A percentile compares a stretch with the other conserved stretches of the same genome.
Evolutionary conservation across 2,113 vertebrate species (phyloP).

Genomic region (Chlamydotis undulata): DNA sequence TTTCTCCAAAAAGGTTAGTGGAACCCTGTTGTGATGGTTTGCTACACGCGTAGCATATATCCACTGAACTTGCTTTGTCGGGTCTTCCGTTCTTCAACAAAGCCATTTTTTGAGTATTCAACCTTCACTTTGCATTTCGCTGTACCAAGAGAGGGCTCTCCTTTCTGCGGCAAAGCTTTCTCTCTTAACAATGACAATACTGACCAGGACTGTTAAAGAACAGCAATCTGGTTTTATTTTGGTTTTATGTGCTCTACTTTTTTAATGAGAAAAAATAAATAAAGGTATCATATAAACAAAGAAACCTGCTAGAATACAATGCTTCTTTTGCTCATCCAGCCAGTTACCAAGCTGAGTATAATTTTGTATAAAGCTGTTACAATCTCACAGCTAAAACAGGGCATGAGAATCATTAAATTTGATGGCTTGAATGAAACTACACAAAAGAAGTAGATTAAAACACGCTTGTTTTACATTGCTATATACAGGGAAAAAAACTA

Average conservation of each 20-base stretch:
- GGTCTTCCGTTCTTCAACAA: not conserved
- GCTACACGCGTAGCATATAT: not conserved
- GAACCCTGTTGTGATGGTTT: not conserved
- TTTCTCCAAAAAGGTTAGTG: not conserved
- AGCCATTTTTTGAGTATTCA: not conserved
- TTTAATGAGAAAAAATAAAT: not conserved
- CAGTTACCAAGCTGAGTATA: slow-evolving; percentile 17
- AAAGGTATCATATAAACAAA: not conserved
- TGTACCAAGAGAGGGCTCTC: not conserved
- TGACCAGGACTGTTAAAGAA: not conserved
- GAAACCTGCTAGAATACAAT: slow-evolving; percentile 2
- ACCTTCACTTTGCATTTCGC: not conserved
- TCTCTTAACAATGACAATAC: not conserved
- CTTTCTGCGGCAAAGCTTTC: not conserved
- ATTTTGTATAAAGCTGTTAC: slow-evolving; percentile 30
- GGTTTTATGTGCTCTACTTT: not conserved
- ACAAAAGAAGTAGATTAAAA: slow-evolving; percentile 4
- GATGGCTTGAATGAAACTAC: slow-evolving; percentile 53
- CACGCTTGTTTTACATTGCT: not conserved
- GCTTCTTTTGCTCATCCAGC: not conserved
- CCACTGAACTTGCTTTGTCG: not conserved
- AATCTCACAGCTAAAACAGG: slow-evolving; percentile 18
- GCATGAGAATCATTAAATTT: slow-evolving; percentile 37
- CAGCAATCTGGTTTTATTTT: not conserved
- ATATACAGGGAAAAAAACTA: not conserved